Evolutionary conservation across 2,797 vertebrate genomes (phyloP), one percentile per base, ranked within the genome.

Genomic region (Agapornis canus): DNA sequence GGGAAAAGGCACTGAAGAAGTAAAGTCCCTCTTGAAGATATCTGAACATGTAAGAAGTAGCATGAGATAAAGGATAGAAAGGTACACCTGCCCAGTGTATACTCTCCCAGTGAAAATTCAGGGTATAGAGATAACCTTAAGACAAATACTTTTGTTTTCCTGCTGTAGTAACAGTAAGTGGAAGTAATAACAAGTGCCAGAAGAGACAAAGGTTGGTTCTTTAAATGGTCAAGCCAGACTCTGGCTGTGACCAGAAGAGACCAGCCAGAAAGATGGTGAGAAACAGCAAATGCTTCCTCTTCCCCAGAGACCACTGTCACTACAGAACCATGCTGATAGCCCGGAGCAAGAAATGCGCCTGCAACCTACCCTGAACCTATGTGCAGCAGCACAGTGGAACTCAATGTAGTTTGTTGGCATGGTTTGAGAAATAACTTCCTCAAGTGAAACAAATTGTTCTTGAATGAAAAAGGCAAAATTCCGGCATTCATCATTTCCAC

Each of bases 391-490:
- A 32, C 13, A 2, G 0, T 47, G 49, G 57, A 73, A 69, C 43
- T 64, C 65, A 25, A 1, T 2, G 6, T 64, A 43, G n/a, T 57
- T 81, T 42, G 18, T 39, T 81, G 54, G 52, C 60, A 11, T 23
- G 48, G 35, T n/a, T 20, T 35, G 77, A 75, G 43, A 80, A 87
- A 45, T 43, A 82, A 65, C 61, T 91, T 87, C 45, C 54, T 78
- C 61, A 52, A 71, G 49, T 77, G 64, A 95, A 71, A 91, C 10
- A 59, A 20, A 35, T 85, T 1, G 3, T 57, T 82, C 51, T 72
- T 65, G 70, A 90, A 90, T 76, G 57, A 86, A 89, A 87, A 83
- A 68, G 71, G 3, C n/a, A 65, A 91, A 93, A 87, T 82, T 89
- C 52, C 42, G 60, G 54, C 29, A 15, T 89, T 94, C 84, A 88